Conservation (phyloP, 2,888 invertebrate genomes). For the Netelia melanura region DNA sequence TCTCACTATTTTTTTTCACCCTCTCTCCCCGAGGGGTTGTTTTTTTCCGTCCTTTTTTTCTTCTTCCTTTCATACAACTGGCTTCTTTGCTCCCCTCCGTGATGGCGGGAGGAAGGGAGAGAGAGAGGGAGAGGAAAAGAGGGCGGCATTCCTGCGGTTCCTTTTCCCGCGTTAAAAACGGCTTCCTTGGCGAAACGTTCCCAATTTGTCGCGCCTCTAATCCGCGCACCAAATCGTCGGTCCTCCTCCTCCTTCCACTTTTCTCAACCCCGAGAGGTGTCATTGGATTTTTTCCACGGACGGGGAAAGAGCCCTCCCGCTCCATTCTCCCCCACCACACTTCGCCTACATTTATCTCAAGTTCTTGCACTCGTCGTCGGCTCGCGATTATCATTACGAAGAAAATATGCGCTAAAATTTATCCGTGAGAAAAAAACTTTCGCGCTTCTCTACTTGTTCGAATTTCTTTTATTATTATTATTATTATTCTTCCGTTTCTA, state of each 20-base stretch:
- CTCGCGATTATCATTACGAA: too few species aligned
- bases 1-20: constrained; percentile 30
- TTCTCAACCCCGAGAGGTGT: background rate
- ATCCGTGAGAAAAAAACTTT: too few species aligned
- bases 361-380: too few species aligned
- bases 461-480: too few species aligned
- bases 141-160: background rate
- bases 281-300: constrained; percentile 45
- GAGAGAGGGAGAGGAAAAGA: background rate
- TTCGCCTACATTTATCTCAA: background rate
- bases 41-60: constrained; percentile 35
- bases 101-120: too few species aligned
- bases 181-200: constrained; percentile 27
- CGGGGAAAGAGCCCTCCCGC: background rate
- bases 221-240: constrained; percentile 70
- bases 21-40: background rate
- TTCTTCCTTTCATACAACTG: constrained; percentile 34
- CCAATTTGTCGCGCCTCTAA: constrained; percentile 72
- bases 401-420: too few species aligned
- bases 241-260: constrained; percentile 44
- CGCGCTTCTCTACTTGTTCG: too few species aligned
- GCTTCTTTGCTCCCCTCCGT: constrained; percentile 2
- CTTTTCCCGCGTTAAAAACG: constrained; percentile 21
- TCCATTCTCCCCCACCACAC: background rate
- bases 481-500: too few species aligned